Base-by-base conservation (phyloP, 2,113 vertebrate genomes). In the Silurus meridionalis region DNA sequence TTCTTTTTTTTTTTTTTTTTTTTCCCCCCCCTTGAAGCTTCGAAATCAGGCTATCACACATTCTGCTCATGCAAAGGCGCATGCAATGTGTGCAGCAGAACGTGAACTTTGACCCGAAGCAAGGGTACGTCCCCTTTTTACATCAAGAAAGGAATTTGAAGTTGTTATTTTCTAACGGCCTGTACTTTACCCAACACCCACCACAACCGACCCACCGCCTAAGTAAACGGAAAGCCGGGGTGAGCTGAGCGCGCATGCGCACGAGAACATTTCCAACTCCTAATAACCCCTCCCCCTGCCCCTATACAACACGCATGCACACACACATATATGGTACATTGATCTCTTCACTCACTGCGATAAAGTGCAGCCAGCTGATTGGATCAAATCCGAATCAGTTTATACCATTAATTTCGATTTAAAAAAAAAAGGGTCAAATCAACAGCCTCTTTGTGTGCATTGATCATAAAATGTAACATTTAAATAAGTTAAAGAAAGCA, bases 101-200 rank as follows among this genome's bases (percentile, higher is more conserved):
- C 87, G 46, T 91, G 85, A 91, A 91, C 90, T 91, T 89, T 91
- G 90, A 91, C 88, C 88, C 77, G 86, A 88, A 88, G 60, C 74
- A 80, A 87, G 85, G 86, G 87, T 63, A 86, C 53, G 69, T 84
- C 71, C 69, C 88, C 82, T 75, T 90, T 37, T 84, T 79, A 66
- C 81, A 48, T 83, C 71, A 81, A 87, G 85, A 88, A 89, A 85
- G 53, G 82, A 61, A 87, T 88, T 86, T 37, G 82, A 75, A 90
- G 77, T 87, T 85, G 79, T 85, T 85, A 37, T 84, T 81, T 52
- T 90, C 50, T 74, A 53, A 63, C 8, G 77, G 57, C 53, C 86
- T 89, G 80, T 67, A 69, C 75, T 69, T 83, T 66, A 64, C 80
- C 50, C 72, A 80, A 58, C 83, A 86, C 52, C 84, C 83, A 88